Conservation (phyloP, 2,888 invertebrate species). For the Hyalella azteca region DNA sequence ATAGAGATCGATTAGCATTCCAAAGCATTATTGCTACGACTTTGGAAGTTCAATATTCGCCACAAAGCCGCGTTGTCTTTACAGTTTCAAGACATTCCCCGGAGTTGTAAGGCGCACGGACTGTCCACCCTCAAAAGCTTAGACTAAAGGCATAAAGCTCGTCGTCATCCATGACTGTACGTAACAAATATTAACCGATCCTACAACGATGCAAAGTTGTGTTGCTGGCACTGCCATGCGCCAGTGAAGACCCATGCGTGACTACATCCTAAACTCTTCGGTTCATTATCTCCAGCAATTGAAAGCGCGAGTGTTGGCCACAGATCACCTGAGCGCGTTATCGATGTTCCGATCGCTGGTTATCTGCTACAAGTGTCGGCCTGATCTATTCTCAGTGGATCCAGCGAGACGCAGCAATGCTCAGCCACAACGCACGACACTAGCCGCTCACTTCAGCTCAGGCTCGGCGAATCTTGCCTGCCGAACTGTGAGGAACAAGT, state of each 20-base stretch:
- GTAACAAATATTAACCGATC: not conserved
- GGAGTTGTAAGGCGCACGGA: constrained; percentile 17
- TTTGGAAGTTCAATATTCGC: not conserved
- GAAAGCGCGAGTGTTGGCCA: constrained; percentile 34
- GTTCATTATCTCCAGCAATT: constrained; percentile 28
- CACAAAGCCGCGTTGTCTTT: constrained; percentile 15
- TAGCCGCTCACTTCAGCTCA: too few relatives aligned
- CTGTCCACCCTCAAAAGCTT: constrained; percentile 5
- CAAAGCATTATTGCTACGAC: not conserved
- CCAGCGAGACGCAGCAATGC: not conserved
- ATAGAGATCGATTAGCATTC: constrained; percentile 6
- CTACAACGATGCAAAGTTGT: not conserved
- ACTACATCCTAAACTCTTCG: not conserved
- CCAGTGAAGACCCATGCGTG: not conserved
- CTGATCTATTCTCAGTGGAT: constrained; percentile 31
- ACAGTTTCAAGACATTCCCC: constrained; percentile 14
- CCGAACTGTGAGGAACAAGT: too few relatives aligned
- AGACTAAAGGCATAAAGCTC: constrained; percentile 4
- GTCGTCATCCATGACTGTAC: not conserved
- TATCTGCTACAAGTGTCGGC: constrained; percentile 29
- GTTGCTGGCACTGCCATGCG: not conserved
- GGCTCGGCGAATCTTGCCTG: too few relatives aligned
- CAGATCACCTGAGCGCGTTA: constrained; percentile 22
- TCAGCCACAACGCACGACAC: too few relatives aligned
- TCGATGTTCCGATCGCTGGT: constrained; percentile 19